These are phyloP conservation scores for Xanthorhoe spadicearia DNA, from an alignment of 2,888 invertebrate species.

Conservation along the genomic window DNA sequence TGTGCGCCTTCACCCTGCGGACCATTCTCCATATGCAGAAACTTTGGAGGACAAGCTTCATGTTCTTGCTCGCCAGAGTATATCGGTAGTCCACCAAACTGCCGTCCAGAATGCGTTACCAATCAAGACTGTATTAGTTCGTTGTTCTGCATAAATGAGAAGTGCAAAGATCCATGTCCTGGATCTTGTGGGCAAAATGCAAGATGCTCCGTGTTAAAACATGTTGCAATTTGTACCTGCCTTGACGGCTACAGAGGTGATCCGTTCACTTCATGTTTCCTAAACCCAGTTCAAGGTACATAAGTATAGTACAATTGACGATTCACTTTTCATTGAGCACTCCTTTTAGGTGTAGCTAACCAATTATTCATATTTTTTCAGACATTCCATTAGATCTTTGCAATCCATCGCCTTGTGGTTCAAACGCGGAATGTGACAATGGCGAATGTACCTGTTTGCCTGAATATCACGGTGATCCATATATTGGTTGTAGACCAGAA, in stretches of 20 bases:
- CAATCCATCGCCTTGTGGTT: slow-evolving; percentile 88
- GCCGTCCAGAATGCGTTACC: slow-evolving; percentile 87
- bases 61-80: slow-evolving; percentile 86
- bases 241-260: slow-evolving; percentile 85
- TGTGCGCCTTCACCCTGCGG: slow-evolving; percentile 89
- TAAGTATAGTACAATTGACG: not conserved
- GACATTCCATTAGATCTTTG: slow-evolving; percentile 83
- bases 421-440: slow-evolving; percentile 88
- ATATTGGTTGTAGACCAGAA: slow-evolving; percentile 91
- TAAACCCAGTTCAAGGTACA: slow-evolving; percentile 67
- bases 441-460: slow-evolving; percentile 89
- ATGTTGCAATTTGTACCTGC: slow-evolving; percentile 87
- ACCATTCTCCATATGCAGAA: slow-evolving; percentile 85
- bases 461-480: slow-evolving; percentile 91
- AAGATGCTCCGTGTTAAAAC: slow-evolving; percentile 85
- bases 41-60: slow-evolving; percentile 82
- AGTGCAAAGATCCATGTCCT: slow-evolving; percentile 88
- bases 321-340: slow-evolving; percentile 16
- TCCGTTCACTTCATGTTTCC: slow-evolving; percentile 81
- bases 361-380: slow-evolving; percentile 20
- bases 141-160: slow-evolving; percentile 87
- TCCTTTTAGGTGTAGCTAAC: not conserved
- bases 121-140: slow-evolving; percentile 88
- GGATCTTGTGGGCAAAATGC: slow-evolving; percentile 87
- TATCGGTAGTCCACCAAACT: slow-evolving; percentile 87